These are phyloP conservation scores for Planiliza haematocheilus DNA, from an alignment of 2,113 vertebrate genomes.

Conservation along the genomic window DNA sequence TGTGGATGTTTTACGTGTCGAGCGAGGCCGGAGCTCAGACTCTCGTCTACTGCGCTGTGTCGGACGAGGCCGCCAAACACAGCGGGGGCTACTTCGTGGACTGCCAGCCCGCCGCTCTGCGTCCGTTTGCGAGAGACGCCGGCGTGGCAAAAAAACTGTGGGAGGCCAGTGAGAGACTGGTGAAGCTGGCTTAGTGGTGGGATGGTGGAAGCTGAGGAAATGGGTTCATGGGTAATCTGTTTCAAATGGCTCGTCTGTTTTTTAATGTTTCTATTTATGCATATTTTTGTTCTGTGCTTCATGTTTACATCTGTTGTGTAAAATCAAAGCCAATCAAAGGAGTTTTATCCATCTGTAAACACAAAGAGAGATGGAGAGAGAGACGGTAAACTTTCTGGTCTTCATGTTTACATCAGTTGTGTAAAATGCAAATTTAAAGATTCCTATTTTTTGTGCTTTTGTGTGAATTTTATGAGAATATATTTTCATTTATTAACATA, in stretches of 20 bases:
- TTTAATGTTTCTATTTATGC: background rate
- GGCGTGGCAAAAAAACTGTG: constrained; percentile 86
- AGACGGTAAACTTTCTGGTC: no score
- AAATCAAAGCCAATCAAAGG: no score
- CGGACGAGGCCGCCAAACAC: constrained; percentile 77
- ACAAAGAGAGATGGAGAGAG: no score
- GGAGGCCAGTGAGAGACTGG: constrained; percentile 86
- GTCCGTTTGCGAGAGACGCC: constrained; percentile 80
- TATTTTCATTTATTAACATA: no score
- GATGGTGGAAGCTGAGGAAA: background rate
- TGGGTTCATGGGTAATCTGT: background rate
- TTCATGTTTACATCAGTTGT: no score
- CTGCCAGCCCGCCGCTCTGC: constrained; percentile 75
- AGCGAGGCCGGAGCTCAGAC: constrained; percentile 84
- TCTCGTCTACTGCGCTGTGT: constrained; percentile 83
- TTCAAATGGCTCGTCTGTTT: background rate
- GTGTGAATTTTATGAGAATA: no score
- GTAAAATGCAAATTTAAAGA: no score
- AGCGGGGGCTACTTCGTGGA: constrained; percentile 84
- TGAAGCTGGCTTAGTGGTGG: constrained; percentile 76
- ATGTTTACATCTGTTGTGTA: background rate
- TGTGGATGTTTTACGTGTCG: constrained; percentile 85
- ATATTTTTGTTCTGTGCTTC: background rate
- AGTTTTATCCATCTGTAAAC: no score
- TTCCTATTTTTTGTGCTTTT: no score